These are phyloP conservation scores for Leptinotarsa defecta DNA, from an alignment of 1,140 invertebrate genomes.

Conservation along the genomic window DNA sequence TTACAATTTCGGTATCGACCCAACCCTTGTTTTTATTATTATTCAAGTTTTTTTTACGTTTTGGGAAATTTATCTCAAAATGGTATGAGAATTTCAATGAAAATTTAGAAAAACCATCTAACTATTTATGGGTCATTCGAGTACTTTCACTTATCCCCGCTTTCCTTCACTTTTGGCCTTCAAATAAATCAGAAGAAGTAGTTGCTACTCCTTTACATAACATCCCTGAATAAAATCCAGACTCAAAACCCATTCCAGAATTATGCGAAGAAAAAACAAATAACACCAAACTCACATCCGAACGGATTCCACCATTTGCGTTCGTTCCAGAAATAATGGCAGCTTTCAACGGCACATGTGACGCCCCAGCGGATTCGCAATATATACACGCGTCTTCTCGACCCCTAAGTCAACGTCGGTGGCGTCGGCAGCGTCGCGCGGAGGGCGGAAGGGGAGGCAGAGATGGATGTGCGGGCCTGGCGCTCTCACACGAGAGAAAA, in stretches of 20 bases:
- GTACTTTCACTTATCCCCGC: too few relatives aligned
- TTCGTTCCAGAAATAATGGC: conserved; percentile 40
- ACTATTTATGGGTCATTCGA: too few relatives aligned
- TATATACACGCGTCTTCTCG: conserved; percentile 42
- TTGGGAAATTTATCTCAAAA: too few relatives aligned
- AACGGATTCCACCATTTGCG: conserved; percentile 36
- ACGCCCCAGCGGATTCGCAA: conserved; percentile 34
- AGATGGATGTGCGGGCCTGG: conserved; percentile 41
- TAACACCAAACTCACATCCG: conserved; percentile 1
- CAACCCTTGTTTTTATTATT: too few relatives aligned
- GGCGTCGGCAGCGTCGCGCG: conserved; percentile 22
- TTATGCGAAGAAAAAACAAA: conserved; percentile 4
- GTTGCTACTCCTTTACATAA: too few relatives aligned
- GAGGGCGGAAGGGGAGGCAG: conserved; percentile 9
- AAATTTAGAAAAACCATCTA: too few relatives aligned
- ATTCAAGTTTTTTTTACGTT: too few relatives aligned
- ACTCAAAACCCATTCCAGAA: neutral
- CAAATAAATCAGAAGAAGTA: too few relatives aligned
- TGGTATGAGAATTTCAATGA: too few relatives aligned
- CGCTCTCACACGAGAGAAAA: conserved; percentile 41
- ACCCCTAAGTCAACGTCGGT: conserved; percentile 4
- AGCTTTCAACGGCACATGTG: conserved; percentile 41
- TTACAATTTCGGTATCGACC: too few relatives aligned
- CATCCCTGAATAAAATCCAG: neutral
- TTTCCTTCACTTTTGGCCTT: too few relatives aligned